Evolutionary conservation across 2,888 invertebrate genomes (phyloP).

Genomic region (Geotrupes spiniger): DNA sequence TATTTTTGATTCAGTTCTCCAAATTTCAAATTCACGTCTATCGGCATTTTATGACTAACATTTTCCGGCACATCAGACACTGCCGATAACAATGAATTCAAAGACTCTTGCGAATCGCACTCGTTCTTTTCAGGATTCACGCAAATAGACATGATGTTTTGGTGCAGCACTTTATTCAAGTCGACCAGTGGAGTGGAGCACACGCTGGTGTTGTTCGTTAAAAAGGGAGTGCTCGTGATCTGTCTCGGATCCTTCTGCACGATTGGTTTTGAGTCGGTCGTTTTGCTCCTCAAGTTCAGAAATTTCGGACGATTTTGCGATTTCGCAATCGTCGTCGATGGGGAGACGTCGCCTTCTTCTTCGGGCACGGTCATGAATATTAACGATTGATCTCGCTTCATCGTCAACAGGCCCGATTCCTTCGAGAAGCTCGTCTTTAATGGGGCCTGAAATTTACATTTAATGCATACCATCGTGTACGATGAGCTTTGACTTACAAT

Average conservation of each 20-base stretch:
- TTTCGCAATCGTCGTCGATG: constrained; percentile 25
- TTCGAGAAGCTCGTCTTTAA: constrained; percentile 38
- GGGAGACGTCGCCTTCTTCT: constrained; percentile 56
- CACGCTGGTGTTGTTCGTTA: constrained; percentile 69
- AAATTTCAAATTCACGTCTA: not conserved
- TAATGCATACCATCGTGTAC: constrained; percentile 9
- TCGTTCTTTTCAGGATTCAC: constrained; percentile 52
- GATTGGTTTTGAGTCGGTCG: constrained; percentile 36
- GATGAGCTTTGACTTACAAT: not conserved
- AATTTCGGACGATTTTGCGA: constrained; percentile 45
- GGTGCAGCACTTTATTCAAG: constrained; percentile 63
- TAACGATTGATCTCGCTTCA: constrained; percentile 76
- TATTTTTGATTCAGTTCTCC: not conserved
- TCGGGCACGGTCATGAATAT: constrained; percentile 83
- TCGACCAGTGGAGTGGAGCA: constrained; percentile 79
- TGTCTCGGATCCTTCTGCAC: constrained; percentile 24
- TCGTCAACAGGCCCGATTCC: constrained; percentile 55
- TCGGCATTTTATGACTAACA: not conserved
- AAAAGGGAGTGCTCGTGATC: constrained; percentile 47
- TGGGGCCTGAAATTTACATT: constrained; percentile 8
- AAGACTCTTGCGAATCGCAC: constrained; percentile 9
- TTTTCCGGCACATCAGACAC: constrained; percentile 9
- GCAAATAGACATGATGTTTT: constrained; percentile 71
- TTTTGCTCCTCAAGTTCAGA: constrained; percentile 43
- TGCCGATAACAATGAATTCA: constrained; percentile 15